Conservation (phyloP, 2,797 vertebrate genomes). For the Percopsis omiscomaycus region DNA sequence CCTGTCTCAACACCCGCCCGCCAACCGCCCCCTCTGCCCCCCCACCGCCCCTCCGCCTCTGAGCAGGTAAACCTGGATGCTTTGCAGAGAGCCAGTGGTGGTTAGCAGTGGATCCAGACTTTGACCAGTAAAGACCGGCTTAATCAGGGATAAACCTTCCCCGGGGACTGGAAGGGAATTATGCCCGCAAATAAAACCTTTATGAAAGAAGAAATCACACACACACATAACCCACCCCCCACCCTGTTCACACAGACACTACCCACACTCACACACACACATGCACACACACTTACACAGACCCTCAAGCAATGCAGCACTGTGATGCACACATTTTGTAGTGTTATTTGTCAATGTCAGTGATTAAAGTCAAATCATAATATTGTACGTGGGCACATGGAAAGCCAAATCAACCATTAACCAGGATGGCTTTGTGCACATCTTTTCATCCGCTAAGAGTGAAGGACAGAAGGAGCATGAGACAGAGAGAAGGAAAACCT, state of each 20-base stretch:
- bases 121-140: conserved; percentile 19
- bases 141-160: conserved; percentile 62
- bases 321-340: neutral
- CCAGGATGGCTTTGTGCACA: no score
- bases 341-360: no score
- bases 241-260: neutral
- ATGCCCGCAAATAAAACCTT: conserved; percentile 27
- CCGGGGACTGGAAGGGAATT: neutral
- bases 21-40: neutral
- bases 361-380: no score
- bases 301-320: neutral
- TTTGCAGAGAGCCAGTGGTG: conserved; percentile 12
- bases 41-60: neutral
- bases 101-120: conserved; percentile 12
- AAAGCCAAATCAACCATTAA: no score
- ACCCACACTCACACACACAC: neutral
- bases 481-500: neutral
- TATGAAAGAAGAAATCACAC: conserved; percentile 19
- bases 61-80: conserved; percentile 9
- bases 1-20: neutral
- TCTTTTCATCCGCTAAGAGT: neutral
- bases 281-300: neutral
- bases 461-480: neutral
- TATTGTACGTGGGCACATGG: no score
- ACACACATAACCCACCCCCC: neutral